Conservation (phyloP, 1,140 invertebrate genomes). For the Philopotamus ludificatus region DNA sequence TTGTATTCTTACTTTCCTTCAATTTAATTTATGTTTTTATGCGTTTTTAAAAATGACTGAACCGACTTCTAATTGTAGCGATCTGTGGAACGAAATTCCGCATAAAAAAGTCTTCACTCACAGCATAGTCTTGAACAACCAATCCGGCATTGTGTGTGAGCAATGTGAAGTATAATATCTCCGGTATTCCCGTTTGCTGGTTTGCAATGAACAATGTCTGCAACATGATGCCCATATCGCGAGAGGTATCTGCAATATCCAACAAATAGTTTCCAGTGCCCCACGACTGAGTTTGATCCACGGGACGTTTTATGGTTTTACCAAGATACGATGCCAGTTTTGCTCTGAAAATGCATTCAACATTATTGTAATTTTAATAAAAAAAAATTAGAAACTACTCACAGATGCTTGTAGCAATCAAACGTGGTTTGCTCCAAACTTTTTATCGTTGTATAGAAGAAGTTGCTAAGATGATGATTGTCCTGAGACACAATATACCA, state of each 20-base stretch:
- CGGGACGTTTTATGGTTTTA: constrained; percentile 55
- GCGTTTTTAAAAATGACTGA: no score
- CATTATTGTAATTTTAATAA: background rate
- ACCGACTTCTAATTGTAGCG: background rate
- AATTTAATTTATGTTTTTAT: no score
- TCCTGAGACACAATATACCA: constrained; percentile 66
- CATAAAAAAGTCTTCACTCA: constrained; percentile 8
- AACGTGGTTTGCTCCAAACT: constrained; percentile 65
- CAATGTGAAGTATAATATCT: constrained; percentile 59
- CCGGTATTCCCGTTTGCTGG: constrained; percentile 60
- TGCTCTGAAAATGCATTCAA: constrained; percentile 46
- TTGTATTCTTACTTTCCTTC: no score
- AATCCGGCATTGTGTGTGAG: constrained; percentile 49
- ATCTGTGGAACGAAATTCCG: background rate
- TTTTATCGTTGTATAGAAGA: constrained; percentile 70
- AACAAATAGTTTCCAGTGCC: constrained; percentile 65
- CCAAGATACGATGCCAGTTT: constrained; percentile 61
- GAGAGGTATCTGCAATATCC: constrained; percentile 61
- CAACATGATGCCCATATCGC: constrained; percentile 61
- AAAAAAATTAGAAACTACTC: constrained; percentile 43
- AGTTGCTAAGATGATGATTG: constrained; percentile 65
- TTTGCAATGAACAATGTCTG: constrained; percentile 62
- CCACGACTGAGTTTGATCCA: constrained; percentile 50
- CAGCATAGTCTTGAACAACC: constrained; percentile 29
- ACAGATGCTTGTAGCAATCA: constrained; percentile 63